Evolutionary conservation across 2,797 vertebrate genomes (phyloP).

Genomic region (Sebastes itinus): DNA sequence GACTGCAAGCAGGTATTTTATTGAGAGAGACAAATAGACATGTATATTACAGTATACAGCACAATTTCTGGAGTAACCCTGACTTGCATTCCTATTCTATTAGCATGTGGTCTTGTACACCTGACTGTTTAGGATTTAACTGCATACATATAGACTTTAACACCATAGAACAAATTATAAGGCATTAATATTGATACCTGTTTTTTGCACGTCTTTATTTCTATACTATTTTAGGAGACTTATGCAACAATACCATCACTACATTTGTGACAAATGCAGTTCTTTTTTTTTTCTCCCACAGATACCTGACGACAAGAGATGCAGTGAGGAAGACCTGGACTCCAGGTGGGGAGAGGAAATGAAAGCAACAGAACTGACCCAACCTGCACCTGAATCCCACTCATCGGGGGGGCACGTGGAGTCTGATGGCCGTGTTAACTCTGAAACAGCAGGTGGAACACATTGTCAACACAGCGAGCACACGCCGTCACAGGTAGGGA

Average conservation of each 20-base stretch:
- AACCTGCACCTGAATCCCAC: slow-evolving; percentile 15
- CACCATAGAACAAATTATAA: neutral
- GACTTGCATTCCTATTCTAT: neutral
- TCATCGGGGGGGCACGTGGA: slow-evolving; percentile 9
- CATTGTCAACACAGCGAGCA: slow-evolving; percentile 2
- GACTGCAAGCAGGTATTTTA: slow-evolving; percentile 70
- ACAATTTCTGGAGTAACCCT: neutral
- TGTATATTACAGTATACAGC: neutral
- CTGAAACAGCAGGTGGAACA: slow-evolving; percentile 1
- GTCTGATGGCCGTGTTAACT: slow-evolving; percentile 1
- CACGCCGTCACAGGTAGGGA: neutral
- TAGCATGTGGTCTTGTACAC: neutral
- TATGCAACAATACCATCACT: neutral
- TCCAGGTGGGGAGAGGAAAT: slow-evolving; percentile 32
- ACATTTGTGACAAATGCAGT: neutral
- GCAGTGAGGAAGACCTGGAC: slow-evolving; percentile 38
- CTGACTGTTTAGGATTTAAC: neutral
- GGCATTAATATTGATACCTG: neutral
- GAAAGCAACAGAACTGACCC: slow-evolving; percentile 18
- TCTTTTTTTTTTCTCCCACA: slow-evolving; percentile 17
- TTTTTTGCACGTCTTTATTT: neutral
- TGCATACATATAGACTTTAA: neutral
- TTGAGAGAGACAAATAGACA: neutral
- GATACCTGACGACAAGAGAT: slow-evolving; percentile 35
- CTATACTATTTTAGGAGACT: neutral